Conservation (phyloP, 2,888 invertebrate species). For the Falcaria lacertinaria region DNA sequence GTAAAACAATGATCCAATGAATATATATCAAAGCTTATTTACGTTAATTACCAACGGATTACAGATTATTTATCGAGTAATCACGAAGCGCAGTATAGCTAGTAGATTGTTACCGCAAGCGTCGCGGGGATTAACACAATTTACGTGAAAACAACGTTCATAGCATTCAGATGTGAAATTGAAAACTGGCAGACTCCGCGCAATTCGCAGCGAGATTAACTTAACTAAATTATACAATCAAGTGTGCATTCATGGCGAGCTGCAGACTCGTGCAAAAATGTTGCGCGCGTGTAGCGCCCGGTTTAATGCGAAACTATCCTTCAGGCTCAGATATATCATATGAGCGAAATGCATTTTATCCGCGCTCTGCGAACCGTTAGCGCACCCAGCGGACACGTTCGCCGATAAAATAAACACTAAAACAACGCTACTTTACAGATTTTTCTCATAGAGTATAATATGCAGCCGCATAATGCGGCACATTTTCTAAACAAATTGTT, state of each 20-base stretch:
- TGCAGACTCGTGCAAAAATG: slow-evolving; percentile 26
- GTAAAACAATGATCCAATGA: slow-evolving; percentile 28
- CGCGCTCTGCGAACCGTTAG: slow-evolving; percentile 30
- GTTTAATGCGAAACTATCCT: slow-evolving; percentile 26
- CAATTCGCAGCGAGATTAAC: slow-evolving; percentile 51
- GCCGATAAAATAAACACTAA: slow-evolving; percentile 48
- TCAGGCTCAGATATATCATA: slow-evolving; percentile 36
- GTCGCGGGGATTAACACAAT: slow-evolving; percentile 34
- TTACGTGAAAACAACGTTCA: slow-evolving; percentile 47
- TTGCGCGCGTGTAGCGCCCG: slow-evolving; percentile 17
- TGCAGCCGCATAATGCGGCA: slow-evolving; percentile 51
- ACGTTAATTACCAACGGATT: slow-evolving; percentile 40
- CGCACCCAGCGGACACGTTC: slow-evolving; percentile 43
- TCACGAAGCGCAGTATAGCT: slow-evolving; percentile 12
- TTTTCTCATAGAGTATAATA: slow-evolving; percentile 41
- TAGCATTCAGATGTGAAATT: slow-evolving; percentile 52
- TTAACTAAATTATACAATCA: slow-evolving; percentile 65
- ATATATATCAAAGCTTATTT: slow-evolving; percentile 36
- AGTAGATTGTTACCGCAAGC: slow-evolving; percentile 26
- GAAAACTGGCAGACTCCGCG: slow-evolving; percentile 50
- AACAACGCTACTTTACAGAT: slow-evolving; percentile 47
- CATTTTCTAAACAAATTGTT: slow-evolving; percentile 72
- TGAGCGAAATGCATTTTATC: slow-evolving; percentile 45
- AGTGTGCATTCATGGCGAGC: slow-evolving; percentile 44
- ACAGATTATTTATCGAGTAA: slow-evolving; percentile 38